These are phyloP conservation scores for Cartodere bifasciata DNA, from an alignment of 2,888 invertebrate species.

Conservation along the genomic window DNA sequence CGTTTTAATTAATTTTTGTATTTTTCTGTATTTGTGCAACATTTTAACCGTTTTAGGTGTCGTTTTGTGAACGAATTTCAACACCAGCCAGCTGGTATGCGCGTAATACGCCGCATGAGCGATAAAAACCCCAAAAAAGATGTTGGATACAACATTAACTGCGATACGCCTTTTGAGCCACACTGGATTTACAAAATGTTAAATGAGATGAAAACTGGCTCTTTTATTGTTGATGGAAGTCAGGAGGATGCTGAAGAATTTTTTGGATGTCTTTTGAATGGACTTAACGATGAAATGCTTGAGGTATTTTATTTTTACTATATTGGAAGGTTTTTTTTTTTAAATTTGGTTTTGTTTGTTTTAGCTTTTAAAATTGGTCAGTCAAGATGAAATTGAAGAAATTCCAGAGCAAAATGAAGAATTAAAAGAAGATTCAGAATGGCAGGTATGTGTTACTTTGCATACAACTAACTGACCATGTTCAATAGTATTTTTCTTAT, in stretches of 20 bases:
- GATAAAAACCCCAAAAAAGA: constrained; percentile 43
- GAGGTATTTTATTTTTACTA: too few relatives aligned
- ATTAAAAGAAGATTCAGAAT: too few relatives aligned
- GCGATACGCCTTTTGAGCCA: constrained; percentile 84
- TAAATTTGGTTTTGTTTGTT: too few relatives aligned
- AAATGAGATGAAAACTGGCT: constrained; percentile 57
- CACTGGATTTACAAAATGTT: constrained; percentile 74
- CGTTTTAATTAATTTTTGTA: constrained; percentile 9
- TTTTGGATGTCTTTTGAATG: constrained; percentile 82
- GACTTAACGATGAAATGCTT: constrained; percentile 93
- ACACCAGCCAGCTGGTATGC: constrained; percentile 44
- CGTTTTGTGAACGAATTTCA: constrained; percentile 71
- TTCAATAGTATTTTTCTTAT: too few relatives aligned
- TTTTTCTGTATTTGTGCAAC: constrained; percentile 4
- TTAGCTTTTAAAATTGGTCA: too few relatives aligned
- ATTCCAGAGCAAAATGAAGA: too few relatives aligned
- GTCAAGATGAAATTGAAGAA: too few relatives aligned
- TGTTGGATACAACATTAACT: constrained; percentile 35
- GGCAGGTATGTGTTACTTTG: too few relatives aligned
- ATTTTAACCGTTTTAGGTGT: constrained; percentile 54
- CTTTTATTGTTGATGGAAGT: constrained; percentile 69
- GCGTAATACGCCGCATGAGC: constrained; percentile 34
- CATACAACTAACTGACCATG: too few relatives aligned
- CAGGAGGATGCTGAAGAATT: constrained; percentile 98
- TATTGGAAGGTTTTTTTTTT: too few relatives aligned